Percentiles rank a stretch among this genome's conserved stretches.
Evolutionary conservation across 2,113 vertebrate species (phyloP).

Genomic region (Sorex fumeus): DNA sequence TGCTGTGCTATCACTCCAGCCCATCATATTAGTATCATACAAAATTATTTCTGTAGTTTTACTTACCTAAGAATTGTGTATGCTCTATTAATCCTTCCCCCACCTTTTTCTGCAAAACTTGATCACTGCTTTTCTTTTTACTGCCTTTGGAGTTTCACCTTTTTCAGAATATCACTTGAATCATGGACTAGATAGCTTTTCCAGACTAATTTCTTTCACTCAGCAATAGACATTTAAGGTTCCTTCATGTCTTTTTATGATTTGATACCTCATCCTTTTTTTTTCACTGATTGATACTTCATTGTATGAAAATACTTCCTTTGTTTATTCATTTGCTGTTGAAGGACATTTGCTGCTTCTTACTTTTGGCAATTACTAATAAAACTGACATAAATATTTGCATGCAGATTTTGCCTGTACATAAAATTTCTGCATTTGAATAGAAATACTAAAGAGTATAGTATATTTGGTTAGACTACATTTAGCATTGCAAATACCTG

Average conservation of each 20-base stretch:
- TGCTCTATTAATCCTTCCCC: neutral
- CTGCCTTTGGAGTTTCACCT: neutral
- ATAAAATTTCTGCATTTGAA: conserved; percentile 10
- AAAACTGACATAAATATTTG: neutral
- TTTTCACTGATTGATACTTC: neutral
- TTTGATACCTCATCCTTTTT: conserved; percentile 26
- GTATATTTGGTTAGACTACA: neutral
- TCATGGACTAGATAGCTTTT: neutral
- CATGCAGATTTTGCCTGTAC: neutral
- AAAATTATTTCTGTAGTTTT: neutral
- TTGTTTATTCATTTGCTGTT: neutral
- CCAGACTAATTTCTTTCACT: neutral
- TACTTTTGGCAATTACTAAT: neutral
- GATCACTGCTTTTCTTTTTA: neutral
- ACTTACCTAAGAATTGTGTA: neutral
- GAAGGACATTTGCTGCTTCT: neutral
- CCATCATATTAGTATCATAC: neutral
- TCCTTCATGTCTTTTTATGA: neutral
- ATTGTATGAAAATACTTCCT: neutral
- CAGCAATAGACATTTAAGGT: neutral
- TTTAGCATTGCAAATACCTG: conserved; percentile 26
- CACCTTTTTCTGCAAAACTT: neutral
- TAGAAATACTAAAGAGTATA: neutral
- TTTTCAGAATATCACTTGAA: neutral
- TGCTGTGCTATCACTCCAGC: too few species aligned